phyloP scores from a whole-genome alignment of 2,888 invertebrate species.

The Drosophila heteroneura region DNA sequence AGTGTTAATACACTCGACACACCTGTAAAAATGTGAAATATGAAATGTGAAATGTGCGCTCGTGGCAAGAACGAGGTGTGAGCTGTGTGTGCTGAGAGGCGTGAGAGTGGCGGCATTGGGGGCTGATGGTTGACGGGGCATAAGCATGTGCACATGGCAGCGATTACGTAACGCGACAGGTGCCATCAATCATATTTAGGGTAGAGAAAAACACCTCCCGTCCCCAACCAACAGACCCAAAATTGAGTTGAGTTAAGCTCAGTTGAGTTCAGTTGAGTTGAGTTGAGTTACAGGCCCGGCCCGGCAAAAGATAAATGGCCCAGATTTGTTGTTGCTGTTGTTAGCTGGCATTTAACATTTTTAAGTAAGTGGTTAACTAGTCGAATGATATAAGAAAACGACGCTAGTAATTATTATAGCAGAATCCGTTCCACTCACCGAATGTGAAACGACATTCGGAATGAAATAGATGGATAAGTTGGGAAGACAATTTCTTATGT shows the following conservation, averaged over 20 bases:
- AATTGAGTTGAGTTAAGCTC: neutral
- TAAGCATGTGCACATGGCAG: constrained; percentile 67
- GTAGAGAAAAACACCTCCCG: constrained; percentile 9
- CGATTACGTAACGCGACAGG: constrained; percentile 80
- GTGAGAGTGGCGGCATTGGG: neutral
- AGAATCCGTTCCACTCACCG: constrained; percentile 1
- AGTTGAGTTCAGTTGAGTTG: neutral
- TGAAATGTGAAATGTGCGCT: constrained; percentile 47
- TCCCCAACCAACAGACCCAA: neutral
- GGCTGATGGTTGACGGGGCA: constrained; percentile 43
- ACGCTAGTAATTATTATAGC: constrained; percentile 31
- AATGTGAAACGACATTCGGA: constrained; percentile 32
- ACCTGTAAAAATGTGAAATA: constrained; percentile 62
- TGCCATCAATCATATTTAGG: constrained; percentile 78
- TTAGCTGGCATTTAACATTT: constrained; percentile 57
- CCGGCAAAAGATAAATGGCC: constrained; percentile 58
- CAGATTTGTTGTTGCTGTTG: constrained; percentile 53
- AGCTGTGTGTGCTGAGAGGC: neutral
- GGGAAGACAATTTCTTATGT: constrained; percentile 77
- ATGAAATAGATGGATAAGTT: constrained; percentile 57
- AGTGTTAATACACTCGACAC: constrained; percentile 67
- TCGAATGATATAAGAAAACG: constrained; percentile 13
- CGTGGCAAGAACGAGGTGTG: neutral
- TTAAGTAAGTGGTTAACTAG: constrained; percentile 64
- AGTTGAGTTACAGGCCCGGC: neutral